Evolutionary conservation across 2,888 invertebrate species (phyloP), one percentile per base, ranked within the genome.

Genomic region (Calliscelio sp.): DNA sequence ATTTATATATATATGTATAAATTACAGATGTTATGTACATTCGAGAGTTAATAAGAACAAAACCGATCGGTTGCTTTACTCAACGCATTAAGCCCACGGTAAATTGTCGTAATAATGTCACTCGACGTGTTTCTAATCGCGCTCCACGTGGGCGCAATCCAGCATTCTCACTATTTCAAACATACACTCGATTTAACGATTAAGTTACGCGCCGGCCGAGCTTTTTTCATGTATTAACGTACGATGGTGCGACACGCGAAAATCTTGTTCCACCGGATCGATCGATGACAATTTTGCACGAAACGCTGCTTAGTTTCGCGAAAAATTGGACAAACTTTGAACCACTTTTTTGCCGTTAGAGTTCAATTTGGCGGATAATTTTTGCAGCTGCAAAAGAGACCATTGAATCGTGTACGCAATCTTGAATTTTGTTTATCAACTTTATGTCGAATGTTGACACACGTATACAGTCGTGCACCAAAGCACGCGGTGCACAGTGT

Each of bases 1-100:
- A 57, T 32, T 63, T 61, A 53, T 66, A 78, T 70, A 66, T 77
- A 80, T 85, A 89, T 81, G 86, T 88, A 90, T 91, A 90, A 91
- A 92, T 91, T 90, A 90, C 90, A 91, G 86, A 88, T 70, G 86
- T 87, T 91, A 91, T 91, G 85, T 91, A 91, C 90, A 91, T 86
- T 73, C 86, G 90, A 86, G 84, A 87, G 78, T 88, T 80, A 87
- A 77, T 82, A 65, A 78, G 74, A 80, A 71, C 63, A 63, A 44
- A 79, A 66, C 49, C 35, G 46, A 74, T 73, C 44, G 74, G 18
- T 61, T 57, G 75, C 68, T 71, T 53, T 35, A 59, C 70, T 70
- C 35, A 85, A 86, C 84, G 82, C 74, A 73, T 77, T 87, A 87
- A 86, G 85, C 80, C 85, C 87, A 88, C 85, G 84, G 84, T 87